Base-by-base conservation (phyloP, 2,797 vertebrate species). In the Champsocephalus gunnari region DNA sequence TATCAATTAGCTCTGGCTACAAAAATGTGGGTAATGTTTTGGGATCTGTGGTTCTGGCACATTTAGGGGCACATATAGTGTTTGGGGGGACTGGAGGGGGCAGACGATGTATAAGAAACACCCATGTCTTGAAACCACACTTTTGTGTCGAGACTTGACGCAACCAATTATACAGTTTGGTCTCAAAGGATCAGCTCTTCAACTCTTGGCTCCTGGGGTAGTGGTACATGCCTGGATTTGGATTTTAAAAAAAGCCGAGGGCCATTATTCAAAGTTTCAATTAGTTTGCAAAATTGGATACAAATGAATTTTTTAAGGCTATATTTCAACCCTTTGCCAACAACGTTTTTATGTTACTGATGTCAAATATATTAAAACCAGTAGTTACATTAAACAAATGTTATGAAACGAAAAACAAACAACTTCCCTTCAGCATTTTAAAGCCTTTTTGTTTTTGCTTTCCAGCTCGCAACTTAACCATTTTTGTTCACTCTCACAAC, bases 1-100 rank as follows among this genome's bases (percentile, higher is more conserved):
- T 85, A 92, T 91, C 90, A 92, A 92, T 92, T 92, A 92, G 89
- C 78, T 71, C 64, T 88, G 88, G 90, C 89, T 65, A 56, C 51
- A n/a, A 50, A 80, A 85, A 71, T 66, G 75, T 38, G 1, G 55
- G 81, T 83, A 69, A 73, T 83, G 85, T 89, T 82, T 21, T 86
- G 82, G 77, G 75, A 79, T 77, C 73, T 82, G 69, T 69, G 38
- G 73, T 62, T 82, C 81, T 70, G 84, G 82, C 71, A 49, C 62
- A 50, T 86, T 50, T 79, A 88, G 67, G 80, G 83, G 86, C 66
- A 81, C 81, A 80, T 69, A 76, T 56, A 38, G 19, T 61, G 13
- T 9, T 38, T 38, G 34, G 34, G 8, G 34, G 34, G 34, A 38
- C 8, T 38, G 34, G 34, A 38, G 34, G 34, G 34, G 38, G 45